A percentile compares a stretch with the other conserved stretches of the same genome.
Conservation (phyloP, 2,113 vertebrate species). For the Pteronura brasiliensis region DNA sequence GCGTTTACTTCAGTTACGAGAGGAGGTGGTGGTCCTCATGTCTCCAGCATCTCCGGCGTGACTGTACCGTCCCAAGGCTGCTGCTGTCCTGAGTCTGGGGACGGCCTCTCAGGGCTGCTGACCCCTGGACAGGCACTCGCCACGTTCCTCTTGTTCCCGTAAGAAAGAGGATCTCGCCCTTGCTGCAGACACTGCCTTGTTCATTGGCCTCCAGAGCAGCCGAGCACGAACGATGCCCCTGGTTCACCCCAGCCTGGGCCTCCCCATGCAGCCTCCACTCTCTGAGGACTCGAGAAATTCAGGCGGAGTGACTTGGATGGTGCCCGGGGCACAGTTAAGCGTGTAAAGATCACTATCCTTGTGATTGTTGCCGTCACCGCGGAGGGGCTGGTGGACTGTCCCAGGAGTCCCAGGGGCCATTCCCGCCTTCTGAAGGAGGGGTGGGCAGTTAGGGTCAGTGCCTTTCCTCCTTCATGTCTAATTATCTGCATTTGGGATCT, state of each 20-base stretch:
- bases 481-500: neutral
- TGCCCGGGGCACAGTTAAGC: neutral
- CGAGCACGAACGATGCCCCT: accelerated
- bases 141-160: neutral
- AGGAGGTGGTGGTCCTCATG: accelerated
- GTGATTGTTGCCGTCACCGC: accelerated
- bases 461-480: neutral
- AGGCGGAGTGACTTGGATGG: accelerated
- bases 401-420: no score
- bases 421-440: accelerated
- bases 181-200: no score
- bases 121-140: accelerated
- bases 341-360: accelerated
- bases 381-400: accelerated
- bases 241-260: neutral
- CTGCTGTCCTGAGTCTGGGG: neutral
- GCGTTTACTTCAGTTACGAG: neutral
- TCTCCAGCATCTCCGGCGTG: no score
- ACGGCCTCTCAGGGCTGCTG: neutral
- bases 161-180: neutral
- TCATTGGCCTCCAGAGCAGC: neutral
- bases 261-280: neutral
- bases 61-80: no score
- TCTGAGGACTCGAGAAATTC: neutral
- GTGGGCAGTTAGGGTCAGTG: no score